Evolutionary conservation across 2,113 vertebrate species (phyloP).

Genomic region (Pelmatolapia mariae): DNA sequence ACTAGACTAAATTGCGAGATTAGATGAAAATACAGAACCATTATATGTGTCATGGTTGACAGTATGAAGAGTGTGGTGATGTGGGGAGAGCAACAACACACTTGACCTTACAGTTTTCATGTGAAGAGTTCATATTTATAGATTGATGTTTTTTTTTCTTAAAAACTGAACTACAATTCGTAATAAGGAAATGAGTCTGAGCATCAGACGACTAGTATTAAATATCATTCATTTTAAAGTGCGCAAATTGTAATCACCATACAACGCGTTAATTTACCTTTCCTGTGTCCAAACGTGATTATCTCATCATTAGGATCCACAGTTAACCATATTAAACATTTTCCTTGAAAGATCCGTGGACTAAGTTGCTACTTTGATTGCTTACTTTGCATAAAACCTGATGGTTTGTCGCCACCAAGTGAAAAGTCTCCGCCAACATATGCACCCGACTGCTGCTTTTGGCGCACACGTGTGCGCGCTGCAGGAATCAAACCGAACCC

Average conservation of each 20-base stretch:
- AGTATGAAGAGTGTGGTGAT: background rate
- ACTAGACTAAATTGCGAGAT: background rate
- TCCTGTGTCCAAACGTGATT: background rate
- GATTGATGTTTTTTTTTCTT: background rate
- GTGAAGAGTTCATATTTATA: background rate
- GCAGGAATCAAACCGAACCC: background rate
- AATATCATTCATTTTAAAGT: background rate
- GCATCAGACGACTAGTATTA: background rate
- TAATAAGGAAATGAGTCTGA: background rate
- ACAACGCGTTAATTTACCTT: background rate
- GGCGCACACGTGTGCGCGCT: background rate
- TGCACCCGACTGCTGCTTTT: background rate
- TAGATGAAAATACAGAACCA: background rate
- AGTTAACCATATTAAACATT: background rate
- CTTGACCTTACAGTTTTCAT: background rate
- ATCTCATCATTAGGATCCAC: background rate
- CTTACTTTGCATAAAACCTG: background rate
- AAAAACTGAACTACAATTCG: background rate
- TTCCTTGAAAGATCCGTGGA: background rate
- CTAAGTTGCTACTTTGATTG: background rate
- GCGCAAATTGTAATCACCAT: background rate
- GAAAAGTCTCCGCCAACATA: background rate
- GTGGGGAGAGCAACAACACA: background rate
- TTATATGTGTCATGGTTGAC: background rate
- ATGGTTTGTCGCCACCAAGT: constrained; percentile 36